Evolutionary conservation across 2,113 vertebrate species (phyloP), one percentile per base, ranked within the genome.

Genomic region (Petromus typicus): DNA sequence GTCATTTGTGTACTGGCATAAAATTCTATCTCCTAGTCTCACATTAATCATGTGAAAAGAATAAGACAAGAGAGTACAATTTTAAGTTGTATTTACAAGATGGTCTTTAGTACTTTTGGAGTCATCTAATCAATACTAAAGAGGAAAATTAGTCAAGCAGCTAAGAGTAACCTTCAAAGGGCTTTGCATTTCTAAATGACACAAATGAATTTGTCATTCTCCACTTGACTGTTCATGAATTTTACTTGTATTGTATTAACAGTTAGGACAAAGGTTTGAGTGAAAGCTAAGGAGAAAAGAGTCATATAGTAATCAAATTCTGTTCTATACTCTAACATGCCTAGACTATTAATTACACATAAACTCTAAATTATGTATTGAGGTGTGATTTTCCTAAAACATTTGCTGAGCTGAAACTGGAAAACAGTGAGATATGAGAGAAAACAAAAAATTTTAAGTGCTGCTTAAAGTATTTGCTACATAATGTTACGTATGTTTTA

Each of bases 391-490:
- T 66, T 23, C 40, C 71, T 96, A 64, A 84, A 85, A 79, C 7
- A 89, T 63, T 89, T 91, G 43, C 83, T 91, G 37, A 73, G 84
- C 64, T 76, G 14, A 86, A 92, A 57, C 8, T 61, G 40, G 45
- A 57, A 93, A 94, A 85, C 83, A 66, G 94, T 61, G 67, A 91
- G 25, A 91, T 10, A 86, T 45, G 20, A 80, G 1, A 27, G 30
- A 82, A 97, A 81, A 93, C 0, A 82, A 94, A 96, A 75, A 61
- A 69, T 90, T 51, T 67, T 90, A 93, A 97, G 37, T 88, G 67
- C 12, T 71, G 56, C 56, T 90, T 48, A 78, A 61, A 56, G 27
- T 7, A 69, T 12, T 13, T 23, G 51, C 2, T 37, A 71, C 69
- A 43, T 86, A 87, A 59, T 94, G 93, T 56, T 92, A 18, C 63